A percentile compares a stretch with the other conserved stretches of the same genome.
Conservation (phyloP, 2,797 vertebrate genomes). For the Peromyscus melanophrys region DNA sequence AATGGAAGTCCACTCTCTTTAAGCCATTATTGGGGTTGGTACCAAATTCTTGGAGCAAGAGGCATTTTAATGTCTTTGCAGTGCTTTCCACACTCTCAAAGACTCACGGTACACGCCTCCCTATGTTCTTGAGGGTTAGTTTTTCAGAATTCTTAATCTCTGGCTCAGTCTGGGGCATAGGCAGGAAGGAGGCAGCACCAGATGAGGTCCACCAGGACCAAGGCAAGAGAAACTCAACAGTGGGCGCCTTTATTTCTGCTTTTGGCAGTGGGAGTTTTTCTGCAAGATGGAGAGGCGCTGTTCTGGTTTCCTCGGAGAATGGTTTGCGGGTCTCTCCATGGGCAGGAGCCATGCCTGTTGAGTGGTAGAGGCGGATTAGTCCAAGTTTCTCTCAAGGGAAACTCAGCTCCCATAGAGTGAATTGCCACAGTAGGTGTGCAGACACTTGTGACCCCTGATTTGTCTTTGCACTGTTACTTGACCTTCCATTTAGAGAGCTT, state of each 20-base stretch:
- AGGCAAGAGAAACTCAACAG: background rate
- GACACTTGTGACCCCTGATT: background rate
- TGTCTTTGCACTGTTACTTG: background rate
- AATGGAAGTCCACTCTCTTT: background rate
- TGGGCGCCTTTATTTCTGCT: background rate
- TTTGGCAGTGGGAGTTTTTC: background rate
- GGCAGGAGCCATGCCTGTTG: background rate
- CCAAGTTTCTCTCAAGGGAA: background rate
- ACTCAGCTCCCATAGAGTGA: background rate
- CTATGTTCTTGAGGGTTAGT: background rate
- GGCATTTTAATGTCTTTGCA: background rate
- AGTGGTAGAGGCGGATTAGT: background rate
- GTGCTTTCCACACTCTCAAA: background rate
- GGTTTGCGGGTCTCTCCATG: background rate
- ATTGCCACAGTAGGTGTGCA: background rate
- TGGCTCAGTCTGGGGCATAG: background rate
- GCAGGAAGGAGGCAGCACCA: background rate
- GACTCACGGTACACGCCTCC: background rate
- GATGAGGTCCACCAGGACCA: background rate
- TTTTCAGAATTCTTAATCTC: background rate
- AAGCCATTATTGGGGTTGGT: background rate
- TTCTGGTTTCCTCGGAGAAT: background rate
- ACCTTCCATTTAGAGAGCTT: background rate
- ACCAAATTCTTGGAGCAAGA: background rate
- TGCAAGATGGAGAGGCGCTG: background rate